These are phyloP conservation scores for Eulemur rufifrons DNA, from an alignment of 2,113 vertebrate species.

Conservation along the genomic window DNA sequence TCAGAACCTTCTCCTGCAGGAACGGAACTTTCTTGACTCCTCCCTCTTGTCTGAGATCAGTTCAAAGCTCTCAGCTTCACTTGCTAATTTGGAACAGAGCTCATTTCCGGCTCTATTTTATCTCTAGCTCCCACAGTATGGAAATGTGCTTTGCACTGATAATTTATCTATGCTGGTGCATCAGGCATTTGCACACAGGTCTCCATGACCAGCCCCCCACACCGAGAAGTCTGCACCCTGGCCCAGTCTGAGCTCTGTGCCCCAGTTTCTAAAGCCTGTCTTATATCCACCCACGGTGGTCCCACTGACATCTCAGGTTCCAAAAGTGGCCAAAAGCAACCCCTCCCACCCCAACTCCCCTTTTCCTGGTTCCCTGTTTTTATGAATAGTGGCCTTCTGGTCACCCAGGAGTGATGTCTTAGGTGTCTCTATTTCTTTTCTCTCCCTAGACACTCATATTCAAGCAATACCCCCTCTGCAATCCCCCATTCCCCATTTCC, in stretches of 20 bases:
- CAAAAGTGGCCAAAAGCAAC: background rate
- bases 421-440: background rate
- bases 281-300: background rate
- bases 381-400: background rate
- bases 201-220: background rate
- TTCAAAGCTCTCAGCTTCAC: background rate
- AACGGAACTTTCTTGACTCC: background rate
- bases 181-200: background rate
- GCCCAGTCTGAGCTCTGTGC: background rate
- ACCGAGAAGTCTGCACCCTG: background rate
- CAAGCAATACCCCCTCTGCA: too few species aligned
- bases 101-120: slow-evolving; percentile 34
- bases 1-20: background rate
- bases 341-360: too few species aligned
- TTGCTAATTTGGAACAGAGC: background rate
- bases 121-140: background rate
- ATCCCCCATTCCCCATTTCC: background rate
- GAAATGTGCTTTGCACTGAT: background rate
- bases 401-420: background rate
- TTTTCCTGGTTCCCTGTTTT: background rate
- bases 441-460: background rate
- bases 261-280: background rate
- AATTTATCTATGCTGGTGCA: background rate
- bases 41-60: background rate
- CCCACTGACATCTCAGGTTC: background rate